phyloP scores from a whole-genome alignment of 2,113 vertebrate genomes.

The Catagonus wagneri region DNA sequence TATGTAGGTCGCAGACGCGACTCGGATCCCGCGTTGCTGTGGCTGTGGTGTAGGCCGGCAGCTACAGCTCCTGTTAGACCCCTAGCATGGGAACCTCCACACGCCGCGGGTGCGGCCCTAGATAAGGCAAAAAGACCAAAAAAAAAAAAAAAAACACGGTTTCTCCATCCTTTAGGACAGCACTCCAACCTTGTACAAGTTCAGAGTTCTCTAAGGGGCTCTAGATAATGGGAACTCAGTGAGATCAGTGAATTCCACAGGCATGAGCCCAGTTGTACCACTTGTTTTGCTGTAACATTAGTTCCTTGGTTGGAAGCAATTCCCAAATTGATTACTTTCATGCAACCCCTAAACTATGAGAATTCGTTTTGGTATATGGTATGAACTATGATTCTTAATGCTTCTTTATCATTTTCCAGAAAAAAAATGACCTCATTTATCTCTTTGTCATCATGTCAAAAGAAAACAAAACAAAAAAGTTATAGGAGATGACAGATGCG shows the following conservation, averaged over 20 bases:
- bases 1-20: too few relatives aligned
- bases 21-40: too few relatives aligned
- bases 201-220: neutral
- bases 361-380: neutral
- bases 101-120: too few relatives aligned
- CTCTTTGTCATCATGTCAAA: conserved; percentile 13
- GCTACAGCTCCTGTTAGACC: too few relatives aligned
- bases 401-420: neutral
- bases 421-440: neutral
- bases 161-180: neutral
- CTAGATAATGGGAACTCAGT: neutral
- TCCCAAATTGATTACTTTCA: neutral
- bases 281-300: conserved; percentile 24
- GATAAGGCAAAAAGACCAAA: too few relatives aligned
- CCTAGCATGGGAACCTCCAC: too few relatives aligned
- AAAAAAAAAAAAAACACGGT: too few relatives aligned
- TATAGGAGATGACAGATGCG: neutral
- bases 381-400: neutral
- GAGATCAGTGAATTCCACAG: neutral
- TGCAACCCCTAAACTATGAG: neutral
- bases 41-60: too few relatives aligned
- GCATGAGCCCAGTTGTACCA: neutral
- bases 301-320: conserved; percentile 17
- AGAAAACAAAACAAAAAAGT: neutral
- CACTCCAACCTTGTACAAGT: neutral